Percentiles rank a stretch among this genome's conserved stretches.
These are phyloP conservation scores for Alcedo quadribrachys DNA, from an alignment of 2,797 vertebrate genomes.

Conservation along the genomic window DNA sequence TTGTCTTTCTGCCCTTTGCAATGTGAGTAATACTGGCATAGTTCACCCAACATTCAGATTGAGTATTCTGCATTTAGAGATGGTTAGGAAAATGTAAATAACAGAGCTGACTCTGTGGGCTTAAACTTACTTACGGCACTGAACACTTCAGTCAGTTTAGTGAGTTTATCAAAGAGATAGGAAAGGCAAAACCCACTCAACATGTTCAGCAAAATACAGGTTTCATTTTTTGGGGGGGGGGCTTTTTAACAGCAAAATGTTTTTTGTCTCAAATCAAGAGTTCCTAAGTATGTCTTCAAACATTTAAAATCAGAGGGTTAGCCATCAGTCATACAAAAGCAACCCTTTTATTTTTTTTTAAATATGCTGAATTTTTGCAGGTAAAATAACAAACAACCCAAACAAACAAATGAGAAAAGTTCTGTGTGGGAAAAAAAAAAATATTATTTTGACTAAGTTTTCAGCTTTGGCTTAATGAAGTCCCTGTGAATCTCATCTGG, in stretches of 20 bases:
- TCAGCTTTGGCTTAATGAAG: neutral
- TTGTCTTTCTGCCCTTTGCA: constrained; percentile 51
- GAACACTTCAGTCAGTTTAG: neutral
- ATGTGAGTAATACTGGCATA: constrained; percentile 1
- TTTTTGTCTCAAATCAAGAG: neutral
- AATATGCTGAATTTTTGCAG: neutral
- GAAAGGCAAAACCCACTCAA: neutral
- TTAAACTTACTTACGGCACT: neutral
- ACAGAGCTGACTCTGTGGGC: neutral
- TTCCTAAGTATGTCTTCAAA: neutral
- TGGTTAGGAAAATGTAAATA: constrained; percentile 13
- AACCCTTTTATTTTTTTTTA: neutral
- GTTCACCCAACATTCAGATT: neutral
- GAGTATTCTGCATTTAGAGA: neutral
- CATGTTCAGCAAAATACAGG: neutral
- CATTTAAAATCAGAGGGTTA: neutral
- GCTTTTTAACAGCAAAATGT: neutral
- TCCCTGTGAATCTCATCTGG: neutral
- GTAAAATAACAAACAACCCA: neutral
- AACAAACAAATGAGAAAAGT: neutral
- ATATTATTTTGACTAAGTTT: neutral
- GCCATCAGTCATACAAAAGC: neutral
- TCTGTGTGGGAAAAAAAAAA: neutral
- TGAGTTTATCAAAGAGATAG: neutral
- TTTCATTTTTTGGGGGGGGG: no score